Evolutionary conservation across 2,888 invertebrate species (phyloP), one percentile per base, ranked within the genome.

Genomic region (Pachydiplax longipennis): DNA sequence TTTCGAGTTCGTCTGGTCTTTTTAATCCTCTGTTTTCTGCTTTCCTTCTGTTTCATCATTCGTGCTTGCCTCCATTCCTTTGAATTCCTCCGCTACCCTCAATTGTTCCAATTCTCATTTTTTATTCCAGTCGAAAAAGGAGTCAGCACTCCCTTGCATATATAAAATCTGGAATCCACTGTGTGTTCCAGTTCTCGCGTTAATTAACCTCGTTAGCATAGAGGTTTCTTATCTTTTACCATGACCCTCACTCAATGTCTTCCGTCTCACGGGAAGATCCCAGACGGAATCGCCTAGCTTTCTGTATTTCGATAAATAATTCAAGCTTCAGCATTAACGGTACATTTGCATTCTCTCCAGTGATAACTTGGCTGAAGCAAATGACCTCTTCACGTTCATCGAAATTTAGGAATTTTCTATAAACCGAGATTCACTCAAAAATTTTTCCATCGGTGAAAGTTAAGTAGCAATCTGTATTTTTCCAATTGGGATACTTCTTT

Each of bases 171-270:
- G 0, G 25, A 73, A 53, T 53, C 53, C 53, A 18, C 53, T 53
- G 53, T 73, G 31, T 73, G 31, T 73, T 87, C 61, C 61, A 65
- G 61, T 37, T 61, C 61, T n/a, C 61, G 87, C 61, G 58, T 87
- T 87, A 87, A 87, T 87, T 87, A 87, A 87, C 87, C 87, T 87
- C 87, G 87, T 87, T 87, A 87, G 87, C 22, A 61, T 35, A 58
- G 87, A 37, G 61, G 35, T 18, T 61, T 31, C 37, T 61, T 35
- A 61, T 37, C 53, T 58, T 87, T 40, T 61, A 13, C n/a, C 37
- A 40, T 87, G 87, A n/a, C 53, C 25, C 37, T 22, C 1, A 48
- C n/a, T 44, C n/a, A 31, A 12, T 2, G 73, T 73, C 73, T 73
- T 73, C 73, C 13, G 18, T 73, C 31, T 73, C 15, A 31, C 15